Evolutionary conservation across 2,113 vertebrate genomes (phyloP), one percentile per base, ranked within the genome.

Genomic region (Pandion haliaetus): DNA sequence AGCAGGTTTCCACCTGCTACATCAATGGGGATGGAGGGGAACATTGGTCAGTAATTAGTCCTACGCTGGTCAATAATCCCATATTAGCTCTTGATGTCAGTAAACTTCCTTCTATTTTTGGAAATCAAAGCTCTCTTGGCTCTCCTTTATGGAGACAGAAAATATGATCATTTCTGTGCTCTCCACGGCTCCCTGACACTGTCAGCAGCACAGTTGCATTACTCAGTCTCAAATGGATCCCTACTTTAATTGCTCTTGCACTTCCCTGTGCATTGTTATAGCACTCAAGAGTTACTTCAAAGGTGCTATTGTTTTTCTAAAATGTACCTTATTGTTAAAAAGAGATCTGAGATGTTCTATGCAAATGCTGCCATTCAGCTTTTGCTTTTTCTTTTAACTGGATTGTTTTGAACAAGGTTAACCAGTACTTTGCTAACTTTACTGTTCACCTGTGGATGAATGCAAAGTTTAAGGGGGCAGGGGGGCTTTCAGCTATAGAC

Each of bases 281-380:
- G 58, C 82, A 62, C 55, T 92, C 55, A 66, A 70, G 88, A 78
- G 86, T 82, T 82, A 54, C 55, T 93, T 95, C 76, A 93, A 86
- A 86, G 38, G 54, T 90, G 50, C 82, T 88, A 80, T 58, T 96
- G 90, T 95, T 96, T 96, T 96, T 74, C 61, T 80, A 76, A 90
- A 95, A 73, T 0, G 0, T 84, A 52, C 42, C 66, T 71, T 86
- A 49, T 54, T 89, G 24, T 69, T 85, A 65, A 73, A 76, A 82
- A 63, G 73, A 55, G 58, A 94, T 44, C 28, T 61, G 66, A 87
- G 26, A 36, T 85, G 73, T 91, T 91, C 70, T 96, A 57, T 88
- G 90, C 90, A 88, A 97, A 93, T 94, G 20, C 6, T 90, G 71
- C 59, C 32, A 23, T 83, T 95, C 71, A 92, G 78, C 70, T 91